Percentiles rank a stretch among this genome's conserved stretches.
phyloP scores from a whole-genome alignment of 2,113 vertebrate species.

The Xiphias gladius region DNA sequence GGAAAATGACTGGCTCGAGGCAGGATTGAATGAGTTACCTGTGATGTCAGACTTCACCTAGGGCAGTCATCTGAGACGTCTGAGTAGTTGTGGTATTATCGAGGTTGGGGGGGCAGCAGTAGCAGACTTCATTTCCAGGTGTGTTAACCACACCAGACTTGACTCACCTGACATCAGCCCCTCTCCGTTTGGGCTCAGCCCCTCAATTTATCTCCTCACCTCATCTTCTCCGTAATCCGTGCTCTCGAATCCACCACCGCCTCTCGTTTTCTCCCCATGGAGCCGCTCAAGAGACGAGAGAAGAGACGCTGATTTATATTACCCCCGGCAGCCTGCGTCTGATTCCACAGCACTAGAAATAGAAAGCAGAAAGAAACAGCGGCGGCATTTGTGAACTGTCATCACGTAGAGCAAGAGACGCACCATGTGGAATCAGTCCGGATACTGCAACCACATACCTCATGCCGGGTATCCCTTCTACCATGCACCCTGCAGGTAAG shows the following conservation, averaged over 20 bases:
- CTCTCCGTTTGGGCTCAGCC: constrained; percentile 7
- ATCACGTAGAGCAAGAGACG: constrained; percentile 51
- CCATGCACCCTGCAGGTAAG: constrained; percentile 90
- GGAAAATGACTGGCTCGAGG: constrained; percentile 33
- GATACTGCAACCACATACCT: constrained; percentile 86
- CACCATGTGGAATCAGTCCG: constrained; percentile 86
- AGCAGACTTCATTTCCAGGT: constrained; percentile 64
- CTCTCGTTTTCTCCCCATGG: constrained; percentile 53
- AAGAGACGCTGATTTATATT: constrained; percentile 59
- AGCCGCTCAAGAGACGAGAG: constrained; percentile 38
- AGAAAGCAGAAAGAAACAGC: constrained; percentile 31
- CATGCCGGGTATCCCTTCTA: constrained; percentile 86
- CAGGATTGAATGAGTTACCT: constrained; percentile 44
- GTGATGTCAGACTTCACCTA: constrained; percentile 72
- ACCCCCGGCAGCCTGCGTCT: constrained; percentile 41
- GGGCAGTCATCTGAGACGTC: constrained; percentile 48
- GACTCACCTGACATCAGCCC: constrained; percentile 65
- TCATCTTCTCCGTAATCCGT: constrained; percentile 30
- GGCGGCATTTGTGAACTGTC: constrained; percentile 36
- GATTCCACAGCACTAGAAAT: constrained; percentile 43
- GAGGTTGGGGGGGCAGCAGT: background rate
- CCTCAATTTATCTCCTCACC: constrained; percentile 24
- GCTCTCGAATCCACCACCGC: constrained; percentile 5
- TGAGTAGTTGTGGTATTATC: constrained; percentile 35
- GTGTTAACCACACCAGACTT: constrained; percentile 62